Conservation (phyloP, 2,888 invertebrate species). For the Anorthoa munda region DNA sequence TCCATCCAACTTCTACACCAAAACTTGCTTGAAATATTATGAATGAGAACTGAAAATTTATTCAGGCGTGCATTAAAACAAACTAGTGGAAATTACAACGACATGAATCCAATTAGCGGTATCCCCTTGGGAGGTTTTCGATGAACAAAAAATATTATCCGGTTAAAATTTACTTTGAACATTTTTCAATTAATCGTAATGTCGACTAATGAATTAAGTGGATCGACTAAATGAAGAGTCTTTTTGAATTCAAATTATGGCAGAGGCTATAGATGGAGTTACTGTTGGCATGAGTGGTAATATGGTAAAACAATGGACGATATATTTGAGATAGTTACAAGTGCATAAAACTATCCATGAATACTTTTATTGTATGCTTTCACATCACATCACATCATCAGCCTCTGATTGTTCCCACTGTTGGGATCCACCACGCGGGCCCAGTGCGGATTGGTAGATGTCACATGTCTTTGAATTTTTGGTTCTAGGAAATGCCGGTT, state of each 20-base stretch:
- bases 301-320: not conserved
- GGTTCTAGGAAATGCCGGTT: too few relatives aligned
- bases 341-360: not conserved
- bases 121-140: conserved; percentile 43
- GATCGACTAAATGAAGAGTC: conserved; percentile 16
- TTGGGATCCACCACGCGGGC: too few relatives aligned
- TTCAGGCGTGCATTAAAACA: conserved; percentile 55
- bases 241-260: conserved; percentile 21
- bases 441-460: too few relatives aligned
- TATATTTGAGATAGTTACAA: not conserved
- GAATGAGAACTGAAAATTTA: conserved; percentile 57
- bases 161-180: conserved; percentile 42
- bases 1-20: conserved; percentile 36
- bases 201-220: conserved; percentile 35
- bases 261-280: conserved; percentile 5
- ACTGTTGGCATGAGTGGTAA: conserved; percentile 5
- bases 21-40: conserved; percentile 46
- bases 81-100: conserved; percentile 50
- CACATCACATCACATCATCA: too few relatives aligned
- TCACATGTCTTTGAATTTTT: too few relatives aligned
- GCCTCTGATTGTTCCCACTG: too few relatives aligned
- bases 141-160: conserved; percentile 47
- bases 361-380: not conserved
- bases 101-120: conserved; percentile 66
- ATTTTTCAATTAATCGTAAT: conserved; percentile 46